Evolutionary conservation across 2,113 vertebrate species (phyloP).

Genomic region (Hepsetus odoe): DNA sequence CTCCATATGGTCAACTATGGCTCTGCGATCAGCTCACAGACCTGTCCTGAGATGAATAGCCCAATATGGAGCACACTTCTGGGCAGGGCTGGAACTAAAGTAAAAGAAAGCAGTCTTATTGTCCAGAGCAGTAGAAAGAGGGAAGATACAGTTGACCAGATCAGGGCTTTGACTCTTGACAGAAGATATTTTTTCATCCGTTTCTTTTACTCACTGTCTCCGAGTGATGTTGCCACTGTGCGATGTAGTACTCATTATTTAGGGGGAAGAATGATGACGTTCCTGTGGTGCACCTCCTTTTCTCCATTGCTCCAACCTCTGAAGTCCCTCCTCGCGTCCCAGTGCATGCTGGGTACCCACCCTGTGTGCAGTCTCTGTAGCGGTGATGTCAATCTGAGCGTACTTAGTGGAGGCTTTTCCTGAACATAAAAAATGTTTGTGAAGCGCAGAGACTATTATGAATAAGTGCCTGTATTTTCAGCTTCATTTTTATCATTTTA

Average conservation of each 20-base stretch:
- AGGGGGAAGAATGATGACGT: constrained; percentile 47
- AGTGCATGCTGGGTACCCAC: constrained; percentile 84
- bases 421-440: too few species aligned
- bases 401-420: constrained; percentile 81
- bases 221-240: neutral
- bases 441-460: neutral
- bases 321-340: constrained; percentile 84
- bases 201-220: neutral
- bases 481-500: too few species aligned
- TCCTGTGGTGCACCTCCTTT: constrained; percentile 71
- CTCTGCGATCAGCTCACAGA: neutral
- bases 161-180: neutral
- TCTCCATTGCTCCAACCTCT: constrained; percentile 80
- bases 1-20: neutral
- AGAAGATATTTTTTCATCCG: neutral
- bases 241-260: constrained; percentile 63
- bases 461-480: neutral
- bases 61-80: neutral
- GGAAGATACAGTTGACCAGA: neutral
- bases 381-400: constrained; percentile 86
- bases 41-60: neutral
- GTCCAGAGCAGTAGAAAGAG: neutral
- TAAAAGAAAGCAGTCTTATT: neutral
- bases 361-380: constrained; percentile 85
- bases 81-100: neutral